phyloP scores from a whole-genome alignment of 2,888 invertebrate species.

The Idaea biselata region DNA sequence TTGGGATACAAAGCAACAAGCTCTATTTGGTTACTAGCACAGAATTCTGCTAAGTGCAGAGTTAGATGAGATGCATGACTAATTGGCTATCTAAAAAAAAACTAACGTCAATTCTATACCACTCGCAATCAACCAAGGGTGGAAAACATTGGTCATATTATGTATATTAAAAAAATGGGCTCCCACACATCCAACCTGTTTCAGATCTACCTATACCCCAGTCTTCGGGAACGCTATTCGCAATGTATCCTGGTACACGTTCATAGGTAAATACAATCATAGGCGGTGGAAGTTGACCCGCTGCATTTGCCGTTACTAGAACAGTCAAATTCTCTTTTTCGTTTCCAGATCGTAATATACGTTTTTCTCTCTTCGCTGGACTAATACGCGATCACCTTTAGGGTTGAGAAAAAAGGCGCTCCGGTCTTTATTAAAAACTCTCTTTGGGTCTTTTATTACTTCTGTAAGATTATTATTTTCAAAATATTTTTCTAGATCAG shows the following conservation, averaged over 20 bases:
- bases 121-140: neutral
- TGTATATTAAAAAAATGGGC: slow-evolving; percentile 12
- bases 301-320: slow-evolving; percentile 28
- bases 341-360: slow-evolving; percentile 32
- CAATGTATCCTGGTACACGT: slow-evolving; percentile 19
- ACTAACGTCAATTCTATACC: slow-evolving; percentile 3
- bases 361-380: slow-evolving; percentile 37
- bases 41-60: slow-evolving; percentile 6
- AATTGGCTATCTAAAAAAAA: slow-evolving; percentile 22
- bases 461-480: slow-evolving; percentile 5
- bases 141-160: neutral
- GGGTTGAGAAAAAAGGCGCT: slow-evolving; percentile 46
- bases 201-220: slow-evolving; percentile 16
- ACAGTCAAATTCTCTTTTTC: slow-evolving; percentile 36
- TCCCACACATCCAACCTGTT: slow-evolving; percentile 11
- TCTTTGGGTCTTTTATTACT: slow-evolving; percentile 17
- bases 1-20: slow-evolving; percentile 20
- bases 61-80: slow-evolving; percentile 25
- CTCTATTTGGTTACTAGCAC: neutral
- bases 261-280: slow-evolving; percentile 24
- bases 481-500: too few relatives aligned
- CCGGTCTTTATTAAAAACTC: slow-evolving; percentile 39
- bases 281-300: slow-evolving; percentile 29
- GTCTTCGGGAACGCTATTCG: slow-evolving; percentile 23
- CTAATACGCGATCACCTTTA: slow-evolving; percentile 42